Conservation (phyloP, 2,888 invertebrate species). For the Eudemis profundana region DNA sequence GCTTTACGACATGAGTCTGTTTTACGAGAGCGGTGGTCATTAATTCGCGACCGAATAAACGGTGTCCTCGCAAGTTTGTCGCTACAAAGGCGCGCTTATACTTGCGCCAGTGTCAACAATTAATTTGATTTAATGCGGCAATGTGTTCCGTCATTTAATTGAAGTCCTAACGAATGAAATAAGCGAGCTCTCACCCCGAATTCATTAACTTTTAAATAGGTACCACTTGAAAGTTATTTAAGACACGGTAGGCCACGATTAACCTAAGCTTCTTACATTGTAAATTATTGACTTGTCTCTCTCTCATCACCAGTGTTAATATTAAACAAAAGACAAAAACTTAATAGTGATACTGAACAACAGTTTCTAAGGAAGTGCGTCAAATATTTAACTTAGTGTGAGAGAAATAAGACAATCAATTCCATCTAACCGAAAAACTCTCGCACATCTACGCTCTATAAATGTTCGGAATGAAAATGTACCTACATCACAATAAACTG, state of each 20-base stretch:
- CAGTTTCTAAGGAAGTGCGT: too few species aligned
- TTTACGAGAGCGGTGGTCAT: slow-evolving; percentile 60
- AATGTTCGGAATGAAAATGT: neutral
- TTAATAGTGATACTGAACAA: too few species aligned
- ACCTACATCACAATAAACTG: slow-evolving; percentile 19
- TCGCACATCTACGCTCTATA: slow-evolving; percentile 19
- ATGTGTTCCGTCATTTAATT: slow-evolving; percentile 34
- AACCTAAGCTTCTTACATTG: slow-evolving; percentile 8
- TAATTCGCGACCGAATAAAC: slow-evolving; percentile 62
- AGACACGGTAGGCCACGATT: neutral
- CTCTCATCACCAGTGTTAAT: neutral
- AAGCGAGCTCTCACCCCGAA: slow-evolving; percentile 27
- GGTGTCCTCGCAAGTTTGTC: slow-evolving; percentile 59
- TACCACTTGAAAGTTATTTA: slow-evolving; percentile 14
- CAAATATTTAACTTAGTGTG: neutral
- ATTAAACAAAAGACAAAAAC: too few species aligned
- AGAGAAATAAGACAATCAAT: neutral
- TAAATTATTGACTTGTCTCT: neutral
- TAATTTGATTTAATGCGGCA: slow-evolving; percentile 41
- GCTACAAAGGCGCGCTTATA: slow-evolving; percentile 22
- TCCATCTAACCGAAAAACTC: slow-evolving; percentile 16
- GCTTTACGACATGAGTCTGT: slow-evolving; percentile 57
- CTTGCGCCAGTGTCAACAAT: slow-evolving; percentile 38
- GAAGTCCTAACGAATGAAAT: slow-evolving; percentile 17
- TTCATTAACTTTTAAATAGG: slow-evolving; percentile 9